These are phyloP conservation scores for Coranthus polyacanthus DNA, from an alignment of 2,797 vertebrate species.

Conservation along the genomic window DNA sequence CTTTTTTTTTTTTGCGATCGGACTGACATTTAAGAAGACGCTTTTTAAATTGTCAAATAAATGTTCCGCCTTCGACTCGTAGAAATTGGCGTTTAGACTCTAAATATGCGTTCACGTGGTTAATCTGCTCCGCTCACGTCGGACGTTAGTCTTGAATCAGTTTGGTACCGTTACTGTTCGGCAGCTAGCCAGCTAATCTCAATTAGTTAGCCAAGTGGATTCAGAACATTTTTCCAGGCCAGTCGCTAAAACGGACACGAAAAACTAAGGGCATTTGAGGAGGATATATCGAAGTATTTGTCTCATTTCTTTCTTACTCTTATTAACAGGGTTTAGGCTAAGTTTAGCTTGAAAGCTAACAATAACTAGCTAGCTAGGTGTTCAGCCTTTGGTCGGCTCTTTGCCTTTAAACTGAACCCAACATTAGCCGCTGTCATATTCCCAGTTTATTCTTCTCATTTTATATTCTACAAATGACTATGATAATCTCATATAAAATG, in stretches of 20 bases:
- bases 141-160: conserved; percentile 1
- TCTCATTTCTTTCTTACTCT: rapidly evolving
- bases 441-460: not conserved
- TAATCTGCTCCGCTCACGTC: not conserved
- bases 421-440: too few relatives aligned
- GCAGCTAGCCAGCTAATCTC: conserved; percentile 52
- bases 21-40: not conserved
- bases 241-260: too few relatives aligned
- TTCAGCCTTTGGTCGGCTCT: conserved; percentile 12
- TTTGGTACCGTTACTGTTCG: conserved; percentile 13
- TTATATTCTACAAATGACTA: too few relatives aligned
- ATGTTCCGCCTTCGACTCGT: not conserved
- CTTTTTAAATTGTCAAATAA: conserved; percentile 1
- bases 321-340: not conserved
- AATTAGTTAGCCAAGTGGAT: conserved; percentile 30
- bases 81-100: rapidly evolving
- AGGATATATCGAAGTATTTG: rapidly evolving
- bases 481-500: not conserved
- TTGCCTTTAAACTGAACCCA: conserved; percentile 2
- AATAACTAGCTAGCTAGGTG: conserved; percentile 16
- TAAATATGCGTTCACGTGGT: not conserved
- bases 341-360: conserved; percentile 44
- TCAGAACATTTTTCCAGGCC: not conserved
- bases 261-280: too few relatives aligned
- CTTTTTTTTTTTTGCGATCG: conserved; percentile 13